Evolutionary conservation across 1,140 invertebrate species (phyloP), one percentile per base, ranked within the genome.

Genomic region (Heliconius nattereri): DNA sequence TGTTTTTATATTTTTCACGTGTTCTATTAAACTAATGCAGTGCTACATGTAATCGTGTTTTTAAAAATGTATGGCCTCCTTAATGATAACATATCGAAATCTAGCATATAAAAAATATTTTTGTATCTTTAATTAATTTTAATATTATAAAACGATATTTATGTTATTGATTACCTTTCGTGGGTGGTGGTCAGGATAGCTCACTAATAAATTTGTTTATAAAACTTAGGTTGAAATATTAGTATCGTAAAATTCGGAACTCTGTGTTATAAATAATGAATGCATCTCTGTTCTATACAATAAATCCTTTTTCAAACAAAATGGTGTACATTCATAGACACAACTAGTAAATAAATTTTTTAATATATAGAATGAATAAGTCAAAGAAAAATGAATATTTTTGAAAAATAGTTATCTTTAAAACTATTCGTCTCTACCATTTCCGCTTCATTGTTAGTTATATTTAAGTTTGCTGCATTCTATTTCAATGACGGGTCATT

Each of bases 381-480:
- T 26, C 57, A 11, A 60, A 60, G 0, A 11, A 60, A 5, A 60
- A 23, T 13, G 3, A 60, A 26, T 66, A 29, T 1, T 7, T 66
- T 3, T 26, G 60, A 66, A 29, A 66, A 66, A 66, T 66, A 16
- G 29, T 29, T 66, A 66, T 29, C 23, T 66, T 66, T 66, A 29
- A 66, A 29, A 66, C 60, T 66, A 66, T 66, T 66, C 26, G 26
- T 66, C 13, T 66, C 26, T 23, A 11, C n/a, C 26, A 29, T 78
- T 78, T 78, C 77, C 77, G 77, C 71, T 72, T 13, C 26, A 66
- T 66, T 66, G 60, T 66, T 57, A 5, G 20, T 57, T 66, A 79
- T 49, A 70, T 75, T 45, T 49, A 23, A 70, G 29, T 70, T 45
- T 79, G 52, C 26, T 35, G 29, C 71, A 37, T 71, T 71, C 35